Evolutionary conservation across 2,797 vertebrate species (phyloP), one percentile per base, ranked within the genome.

Genomic region (Artibeus lituratus): DNA sequence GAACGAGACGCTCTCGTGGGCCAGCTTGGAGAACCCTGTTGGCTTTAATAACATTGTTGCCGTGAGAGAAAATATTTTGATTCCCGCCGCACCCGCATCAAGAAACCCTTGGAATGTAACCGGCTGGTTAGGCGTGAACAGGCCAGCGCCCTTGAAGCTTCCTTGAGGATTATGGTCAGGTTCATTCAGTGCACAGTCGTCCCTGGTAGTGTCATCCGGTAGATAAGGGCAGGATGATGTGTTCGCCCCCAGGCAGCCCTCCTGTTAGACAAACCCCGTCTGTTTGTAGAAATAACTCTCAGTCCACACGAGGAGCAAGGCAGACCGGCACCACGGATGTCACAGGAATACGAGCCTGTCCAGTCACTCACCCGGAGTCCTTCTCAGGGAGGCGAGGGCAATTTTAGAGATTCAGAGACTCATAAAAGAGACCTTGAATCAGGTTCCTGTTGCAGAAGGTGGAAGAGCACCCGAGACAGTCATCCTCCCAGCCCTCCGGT

Each of bases 161-260:
- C 62, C 62, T 44, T 19, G 32, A 73, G 49, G 47, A 47, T 37
- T 32, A 37, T 14, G 39, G 18, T 35, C 62, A 21, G 35, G 51
- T 26, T 7, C 10, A 9, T 11, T 53, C 37, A 1, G 21, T 5
- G 3, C 1, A 3, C 37, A 4, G 2, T 22, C 3, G 44, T 55
- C 32, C 22, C 62, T 10, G 51, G 16, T 7, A 5, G 42, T n/a
- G 26, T 9, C 35, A 15, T 7, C 21, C 8, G 37, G 70, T 22
- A 29, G 73, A 51, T 26, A 51, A 51, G 39, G 35, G 55, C 29
- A 26, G 4, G 73, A 10, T 4, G 55, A 19, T 16, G 24, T 59
- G 47, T 42, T 29, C 84, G 85, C 67, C 57, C 57, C n/a, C 16
- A 5, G 55, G 22, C n/a, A 35, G 37, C 47, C 39, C 5, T 26